Base-by-base conservation (phyloP, 2,888 invertebrate species). In the Anorthoa munda region DNA sequence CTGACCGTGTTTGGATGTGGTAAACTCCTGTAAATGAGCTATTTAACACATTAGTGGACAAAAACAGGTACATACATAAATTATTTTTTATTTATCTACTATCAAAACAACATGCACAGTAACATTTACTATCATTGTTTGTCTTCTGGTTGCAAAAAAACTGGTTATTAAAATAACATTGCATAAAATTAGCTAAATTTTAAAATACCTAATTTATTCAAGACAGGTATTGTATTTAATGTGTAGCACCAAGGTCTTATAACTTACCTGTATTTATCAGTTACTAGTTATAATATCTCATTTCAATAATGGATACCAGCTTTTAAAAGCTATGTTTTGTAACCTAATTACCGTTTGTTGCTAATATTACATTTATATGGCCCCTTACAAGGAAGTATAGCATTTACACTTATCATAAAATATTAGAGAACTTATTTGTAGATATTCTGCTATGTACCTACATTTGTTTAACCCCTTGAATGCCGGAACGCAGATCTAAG, bases 181-280 rank as follows among this genome's bases (percentile, higher is more conserved):
- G 67, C 55, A 72, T 79, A 79, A 63, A 66, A 67, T 77, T 66
- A 63, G 72, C 50, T 53, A 63, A 74, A 67, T 76, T 77, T 31
- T 70, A 70, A 39, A 39, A 56, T 82, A n/a, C n/a, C n/a, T n/a
- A 78, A 86, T 80, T 69, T 78, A 85, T 86, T 82, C 85, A 81
- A 70, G 72, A 77, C 77, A 73, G 48, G 58, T 77, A 86, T 79
- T 81, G 69, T 84, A 53, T 70, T 39, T 79, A 65, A 72, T 78
- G 59, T 78, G 59, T 75, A 66, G 21, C 60, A 64, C 66, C 87
- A 86, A 85, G 85, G 87, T 75, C 81, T 72, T 69, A 5, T 50
- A 71, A 26, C 72, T 66, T 51, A 48, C 66, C 26, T 58, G 61
- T 68, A 53, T 72, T 72, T 68, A 60, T 58, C 48, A 70, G 48